Conservation (phyloP, 1,140 invertebrate species). For the Bombus impatiens region DNA sequence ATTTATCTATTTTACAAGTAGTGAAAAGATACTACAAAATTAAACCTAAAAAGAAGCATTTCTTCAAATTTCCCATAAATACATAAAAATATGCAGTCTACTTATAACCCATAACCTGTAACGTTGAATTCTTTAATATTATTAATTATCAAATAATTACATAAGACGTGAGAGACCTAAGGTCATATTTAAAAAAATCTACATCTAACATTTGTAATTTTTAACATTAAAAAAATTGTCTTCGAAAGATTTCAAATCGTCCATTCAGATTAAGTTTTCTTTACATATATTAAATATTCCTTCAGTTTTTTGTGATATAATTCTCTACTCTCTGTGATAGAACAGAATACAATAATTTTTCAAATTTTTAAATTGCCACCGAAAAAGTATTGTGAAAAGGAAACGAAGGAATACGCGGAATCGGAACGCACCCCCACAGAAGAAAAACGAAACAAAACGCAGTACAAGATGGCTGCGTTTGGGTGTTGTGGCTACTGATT, state of each 20-base stretch:
- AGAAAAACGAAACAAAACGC: slow-evolving; percentile 74
- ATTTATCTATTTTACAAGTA: neutral
- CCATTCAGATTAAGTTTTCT: neutral
- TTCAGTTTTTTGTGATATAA: neutral
- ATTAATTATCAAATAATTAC: neutral
- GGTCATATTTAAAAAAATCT: neutral
- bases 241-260: neutral
- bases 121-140: neutral
- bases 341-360: neutral
- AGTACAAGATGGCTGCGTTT: slow-evolving; percentile 78
- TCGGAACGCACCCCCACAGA: slow-evolving; percentile 74
- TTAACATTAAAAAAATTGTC: neutral
- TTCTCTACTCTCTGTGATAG: neutral
- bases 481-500: slow-evolving; percentile 77
- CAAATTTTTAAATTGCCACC: slow-evolving; percentile 31
- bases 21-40: neutral
- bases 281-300: neutral
- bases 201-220: neutral
- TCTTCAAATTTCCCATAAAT: too few species aligned
- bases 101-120: neutral
- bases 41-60: neutral
- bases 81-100: too few species aligned
- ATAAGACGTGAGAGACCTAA: neutral
- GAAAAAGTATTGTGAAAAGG: neutral
- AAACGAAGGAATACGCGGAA: slow-evolving; percentile 67